Base-by-base conservation (phyloP, 2,888 invertebrate genomes). In the Drosophila multiciliata region DNA sequence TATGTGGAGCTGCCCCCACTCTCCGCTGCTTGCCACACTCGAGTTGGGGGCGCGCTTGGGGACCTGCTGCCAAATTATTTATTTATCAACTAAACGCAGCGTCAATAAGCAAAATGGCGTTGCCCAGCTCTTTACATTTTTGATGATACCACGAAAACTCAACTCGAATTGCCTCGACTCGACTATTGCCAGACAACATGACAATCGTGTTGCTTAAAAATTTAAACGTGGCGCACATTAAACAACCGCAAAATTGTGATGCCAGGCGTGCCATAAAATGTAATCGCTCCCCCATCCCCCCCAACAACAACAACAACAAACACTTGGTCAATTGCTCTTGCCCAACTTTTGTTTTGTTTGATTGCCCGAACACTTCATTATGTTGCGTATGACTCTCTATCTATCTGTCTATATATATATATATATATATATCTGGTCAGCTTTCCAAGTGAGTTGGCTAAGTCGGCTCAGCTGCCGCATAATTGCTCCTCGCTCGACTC, bases 1-100 rank as follows among this genome's bases (percentile, higher is more conserved):
- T 53, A 45, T 65, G 69, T 67, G 80, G 63, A 59, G 32, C 36
- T 26, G 54, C 26, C 7, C 36, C 36, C 9, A 17, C 53, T 29
- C 29, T 23, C 29, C 9, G 49, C 36, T 32, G 38, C 29, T 35
- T 40, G n/a, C 15, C 33, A 54, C 33, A 54, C 40, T 60, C 52
- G 60, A 57, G 23, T 38, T 17, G 17, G 59, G 45, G 65, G 69
- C 59, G 69, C 59, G 66, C 49, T 72, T 66, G 71, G 73, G 73
- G 74, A 66, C 59, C 54, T 40, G 54, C 57, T 23, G 23, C 64
- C 67, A 83, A 85, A 91, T 91, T 91, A 92, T 91, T 91, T 91
- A 92, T 91, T 91, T 91, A 91, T 83, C 85, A 88, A 82, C 78
- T 81, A 84, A 90, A 82, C 88, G 81, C 76, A 71, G 77, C 70